Evolutionary conservation across 2,888 invertebrate species (phyloP).

Genomic region (Diadegma fenestrale): DNA sequence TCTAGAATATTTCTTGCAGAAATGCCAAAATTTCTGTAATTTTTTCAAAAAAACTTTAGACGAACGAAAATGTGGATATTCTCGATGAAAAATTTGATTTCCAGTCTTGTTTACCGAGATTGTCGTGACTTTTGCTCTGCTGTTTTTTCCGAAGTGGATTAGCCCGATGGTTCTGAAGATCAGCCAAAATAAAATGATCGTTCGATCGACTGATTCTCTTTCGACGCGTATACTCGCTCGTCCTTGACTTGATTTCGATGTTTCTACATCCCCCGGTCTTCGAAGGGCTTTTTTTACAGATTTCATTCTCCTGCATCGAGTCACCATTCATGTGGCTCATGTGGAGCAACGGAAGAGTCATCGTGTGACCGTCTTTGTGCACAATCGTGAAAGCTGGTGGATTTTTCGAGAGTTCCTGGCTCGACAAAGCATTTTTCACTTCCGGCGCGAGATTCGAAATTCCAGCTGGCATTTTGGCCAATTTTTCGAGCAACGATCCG

Average conservation of each 20-base stretch:
- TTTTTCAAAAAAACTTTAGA: no score
- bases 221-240: slow-evolving; percentile 75
- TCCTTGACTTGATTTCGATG: slow-evolving; percentile 69
- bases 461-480: slow-evolving; percentile 79
- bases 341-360: slow-evolving; percentile 79
- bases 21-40: no score
- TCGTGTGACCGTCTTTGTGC: slow-evolving; percentile 78
- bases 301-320: slow-evolving; percentile 27
- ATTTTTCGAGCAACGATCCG: slow-evolving; percentile 24
- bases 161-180: slow-evolving; percentile 75
- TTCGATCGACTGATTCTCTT: slow-evolving; percentile 80
- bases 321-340: slow-evolving; percentile 76
- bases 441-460: slow-evolving; percentile 77
- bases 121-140: slow-evolving; percentile 85
- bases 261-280: slow-evolving; percentile 63
- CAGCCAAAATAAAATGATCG: slow-evolving; percentile 79
- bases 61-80: no score
- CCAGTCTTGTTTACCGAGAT: no score
- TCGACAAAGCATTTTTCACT: slow-evolving; percentile 71
- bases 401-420: slow-evolving; percentile 70
- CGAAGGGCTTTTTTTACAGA: slow-evolving; percentile 12
- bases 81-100: no score
- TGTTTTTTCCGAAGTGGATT: slow-evolving; percentile 81
- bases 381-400: slow-evolving; percentile 80
- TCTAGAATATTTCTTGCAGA: no score